Evolutionary conservation across 53 echinoderm and acorn worm genomes (phyloP).

Genomic region (Holothuria leucospilota): DNA sequence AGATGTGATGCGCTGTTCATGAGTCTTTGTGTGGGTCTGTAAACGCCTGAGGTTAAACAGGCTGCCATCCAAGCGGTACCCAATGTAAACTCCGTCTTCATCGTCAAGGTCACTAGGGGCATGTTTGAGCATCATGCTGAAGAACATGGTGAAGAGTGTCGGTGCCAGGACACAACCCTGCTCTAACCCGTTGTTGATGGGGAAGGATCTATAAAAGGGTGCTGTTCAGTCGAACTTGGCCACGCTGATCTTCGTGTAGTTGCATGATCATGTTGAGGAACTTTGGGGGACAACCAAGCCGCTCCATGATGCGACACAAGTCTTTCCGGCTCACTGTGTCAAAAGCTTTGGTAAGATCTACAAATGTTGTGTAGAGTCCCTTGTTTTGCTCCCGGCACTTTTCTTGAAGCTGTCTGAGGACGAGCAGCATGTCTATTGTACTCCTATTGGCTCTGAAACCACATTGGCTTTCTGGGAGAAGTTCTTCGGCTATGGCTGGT

Average conservation of each 20-base stretch:
- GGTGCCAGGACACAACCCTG: slow-evolving; percentile 75
- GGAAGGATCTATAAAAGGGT: slow-evolving; percentile 34
- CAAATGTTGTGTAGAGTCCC: slow-evolving; percentile 45
- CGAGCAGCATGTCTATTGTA: slow-evolving; percentile 48
- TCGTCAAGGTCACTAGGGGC: not conserved
- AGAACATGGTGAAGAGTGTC: slow-evolving; percentile 39
- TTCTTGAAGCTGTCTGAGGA: slow-evolving; percentile 58
- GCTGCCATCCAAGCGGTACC: slow-evolving; percentile 26
- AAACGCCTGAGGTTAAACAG: slow-evolving; percentile 19
- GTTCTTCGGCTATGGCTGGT: slow-evolving; percentile 12
- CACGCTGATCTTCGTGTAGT: slow-evolving; percentile 62
- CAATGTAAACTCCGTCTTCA: slow-evolving; percentile 51
- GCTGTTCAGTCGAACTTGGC: slow-evolving; percentile 17
- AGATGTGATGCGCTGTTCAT: slow-evolving; percentile 15
- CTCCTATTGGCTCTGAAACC: slow-evolving; percentile 48
- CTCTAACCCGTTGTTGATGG: slow-evolving; percentile 61
- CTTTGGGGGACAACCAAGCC: slow-evolving; percentile 60
- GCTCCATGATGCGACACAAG: slow-evolving; percentile 56
- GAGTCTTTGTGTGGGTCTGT: not conserved
- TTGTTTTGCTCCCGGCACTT: slow-evolving; percentile 61
- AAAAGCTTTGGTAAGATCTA: slow-evolving; percentile 55
- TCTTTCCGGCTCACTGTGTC: slow-evolving; percentile 49
- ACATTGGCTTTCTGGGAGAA: slow-evolving; percentile 57
- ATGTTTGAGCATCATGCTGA: slow-evolving; percentile 37
- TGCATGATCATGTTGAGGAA: slow-evolving; percentile 53